Conservation (phyloP, 2,797 vertebrate genomes). For the Stomatorhinus walkeri region DNA sequence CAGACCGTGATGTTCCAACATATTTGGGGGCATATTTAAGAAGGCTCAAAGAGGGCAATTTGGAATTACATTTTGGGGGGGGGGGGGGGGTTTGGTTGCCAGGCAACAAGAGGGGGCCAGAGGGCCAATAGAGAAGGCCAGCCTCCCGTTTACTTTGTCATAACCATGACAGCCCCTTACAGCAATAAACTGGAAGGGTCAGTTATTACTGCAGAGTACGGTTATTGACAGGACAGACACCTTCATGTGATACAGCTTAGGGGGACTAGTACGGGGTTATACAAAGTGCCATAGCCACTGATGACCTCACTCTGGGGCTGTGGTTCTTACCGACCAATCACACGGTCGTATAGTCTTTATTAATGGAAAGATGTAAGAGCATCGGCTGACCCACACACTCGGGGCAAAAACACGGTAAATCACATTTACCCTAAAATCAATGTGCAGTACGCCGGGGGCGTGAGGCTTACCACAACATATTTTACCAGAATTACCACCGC, state of each 20-base stretch:
- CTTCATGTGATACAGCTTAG: neutral
- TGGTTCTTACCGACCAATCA: neutral
- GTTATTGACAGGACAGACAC: neutral
- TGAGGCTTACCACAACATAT: neutral
- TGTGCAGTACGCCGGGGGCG: neutral
- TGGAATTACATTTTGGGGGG: neutral
- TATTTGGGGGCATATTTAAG: neutral
- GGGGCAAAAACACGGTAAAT: neutral
- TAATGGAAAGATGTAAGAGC: neutral
- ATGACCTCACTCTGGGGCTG: neutral
- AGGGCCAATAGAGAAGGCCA: neutral
- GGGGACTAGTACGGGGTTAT: neutral
- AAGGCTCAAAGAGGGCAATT: neutral
- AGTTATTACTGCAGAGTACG: neutral
- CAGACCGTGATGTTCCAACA: neutral
- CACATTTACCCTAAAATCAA: constrained; percentile 1
- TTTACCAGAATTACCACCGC: neutral
- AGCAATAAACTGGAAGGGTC: neutral
- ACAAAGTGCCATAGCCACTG: neutral
- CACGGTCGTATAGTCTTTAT: neutral
- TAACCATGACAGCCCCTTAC: neutral
- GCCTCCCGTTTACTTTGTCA: neutral
- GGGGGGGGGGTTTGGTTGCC: neutral
- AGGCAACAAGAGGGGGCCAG: neutral
- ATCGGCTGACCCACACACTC: neutral